Percentiles rank a stretch among this genome's conserved stretches.
These are phyloP conservation scores for Leucozona laternaria DNA, from an alignment of 2,888 invertebrate genomes.

Conservation along the genomic window DNA sequence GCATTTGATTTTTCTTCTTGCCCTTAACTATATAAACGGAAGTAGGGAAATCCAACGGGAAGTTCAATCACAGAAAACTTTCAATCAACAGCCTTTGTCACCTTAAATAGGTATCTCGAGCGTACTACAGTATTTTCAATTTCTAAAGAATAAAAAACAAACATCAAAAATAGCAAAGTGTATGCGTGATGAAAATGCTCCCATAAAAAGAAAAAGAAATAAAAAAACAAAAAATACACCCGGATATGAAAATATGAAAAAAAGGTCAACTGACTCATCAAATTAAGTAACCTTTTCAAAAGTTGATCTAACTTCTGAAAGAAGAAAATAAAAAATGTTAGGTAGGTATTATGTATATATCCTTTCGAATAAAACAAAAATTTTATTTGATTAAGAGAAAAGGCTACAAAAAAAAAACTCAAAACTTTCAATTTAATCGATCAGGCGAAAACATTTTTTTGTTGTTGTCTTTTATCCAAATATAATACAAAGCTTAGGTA, in stretches of 20 bases:
- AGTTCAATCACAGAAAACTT: not conserved
- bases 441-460: not conserved
- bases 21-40: no score
- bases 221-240: not conserved
- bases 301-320: slow-evolving; percentile 3
- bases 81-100: slow-evolving; percentile 3
- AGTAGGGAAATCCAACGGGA: no score
- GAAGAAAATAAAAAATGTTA: not conserved
- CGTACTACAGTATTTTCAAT: not conserved
- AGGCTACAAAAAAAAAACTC: not conserved
- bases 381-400: not conserved
- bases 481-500: not conserved
- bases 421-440: not conserved
- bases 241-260: not conserved
- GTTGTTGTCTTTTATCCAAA: not conserved
- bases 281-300: slow-evolving; percentile 9
- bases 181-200: not conserved
- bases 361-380: slow-evolving; percentile 14
- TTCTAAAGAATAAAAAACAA: not conserved
- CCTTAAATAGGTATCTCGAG: not conserved
- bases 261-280: slow-evolving; percentile 22
- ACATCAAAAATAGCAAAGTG: slow-evolving; percentile 3
- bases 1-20: no score
- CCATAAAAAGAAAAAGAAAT: not conserved
- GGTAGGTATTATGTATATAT: no score